These are phyloP conservation scores for Alcis repandata DNA, from an alignment of 2,888 invertebrate species.

Conservation along the genomic window DNA sequence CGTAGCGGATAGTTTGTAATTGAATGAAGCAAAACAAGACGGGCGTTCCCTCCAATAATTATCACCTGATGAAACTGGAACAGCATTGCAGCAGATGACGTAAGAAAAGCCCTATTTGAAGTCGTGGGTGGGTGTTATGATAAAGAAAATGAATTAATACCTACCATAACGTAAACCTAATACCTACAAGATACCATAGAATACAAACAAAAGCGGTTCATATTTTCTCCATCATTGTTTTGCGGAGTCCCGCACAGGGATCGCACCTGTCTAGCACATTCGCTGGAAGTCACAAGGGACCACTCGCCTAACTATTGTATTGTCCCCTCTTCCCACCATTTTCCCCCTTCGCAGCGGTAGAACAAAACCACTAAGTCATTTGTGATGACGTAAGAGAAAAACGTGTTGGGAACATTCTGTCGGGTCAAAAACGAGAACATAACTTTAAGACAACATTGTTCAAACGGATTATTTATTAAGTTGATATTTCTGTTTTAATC, in stretches of 20 bases:
- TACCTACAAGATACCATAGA: slow-evolving; percentile 19
- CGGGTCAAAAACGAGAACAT: background rate
- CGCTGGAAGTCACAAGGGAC: slow-evolving; percentile 62
- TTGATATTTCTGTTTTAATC: too few species aligned
- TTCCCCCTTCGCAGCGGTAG: slow-evolving; percentile 56
- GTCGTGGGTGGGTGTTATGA: too few species aligned
- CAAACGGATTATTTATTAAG: too few species aligned
- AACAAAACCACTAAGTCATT: slow-evolving; percentile 57
- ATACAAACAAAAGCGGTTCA: slow-evolving; percentile 62
- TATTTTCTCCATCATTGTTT: slow-evolving; percentile 68
- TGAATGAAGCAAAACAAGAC: slow-evolving; percentile 6
- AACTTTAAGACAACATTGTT: too few species aligned
- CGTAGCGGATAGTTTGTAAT: background rate
- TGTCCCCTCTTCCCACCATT: slow-evolving; percentile 71
- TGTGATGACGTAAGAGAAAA: slow-evolving; percentile 42
- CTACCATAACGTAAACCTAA: slow-evolving; percentile 26
- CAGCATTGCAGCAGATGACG: background rate
- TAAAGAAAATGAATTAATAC: slow-evolving; percentile 1
- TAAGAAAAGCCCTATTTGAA: background rate
- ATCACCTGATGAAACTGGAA: background rate
- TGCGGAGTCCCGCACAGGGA: slow-evolving; percentile 69
- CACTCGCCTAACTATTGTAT: slow-evolving; percentile 71
- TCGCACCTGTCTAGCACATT: slow-evolving; percentile 74
- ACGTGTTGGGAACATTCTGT: slow-evolving; percentile 24
- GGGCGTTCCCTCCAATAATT: background rate